Evolutionary conservation across 2,113 vertebrate species (phyloP), one percentile per base, ranked within the genome.

Genomic region (Pseudolaguvia tuberculata): DNA sequence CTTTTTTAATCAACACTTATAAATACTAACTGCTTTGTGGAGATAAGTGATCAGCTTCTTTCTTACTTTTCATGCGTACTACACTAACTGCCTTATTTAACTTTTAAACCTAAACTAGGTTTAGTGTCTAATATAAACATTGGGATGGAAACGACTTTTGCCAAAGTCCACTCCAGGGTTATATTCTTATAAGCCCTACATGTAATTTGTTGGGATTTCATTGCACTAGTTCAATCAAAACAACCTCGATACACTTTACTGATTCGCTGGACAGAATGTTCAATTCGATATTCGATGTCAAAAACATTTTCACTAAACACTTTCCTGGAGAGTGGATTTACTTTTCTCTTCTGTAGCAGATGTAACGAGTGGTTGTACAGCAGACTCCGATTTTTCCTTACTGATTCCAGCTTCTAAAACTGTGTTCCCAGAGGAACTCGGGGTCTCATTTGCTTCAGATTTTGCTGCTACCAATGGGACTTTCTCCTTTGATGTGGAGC

Each of bases 401-500:
- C 83, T 82, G 0, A 83, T 86, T 1, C 73, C 69, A 42, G 50
- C 73, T 27, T 87, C 85, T 25, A 80, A 31, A 0, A 59, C 35
- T 0, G 73, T 1, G 0, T 78, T 23, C 1, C 75, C 67, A 10
- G 75, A 69, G 8, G 73, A 76, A 25, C 63, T 57, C 5, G 77
- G 39, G 1, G 59, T 77, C 71, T 81, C 70, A 11, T 66, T 47
- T 1, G 48, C 42, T 1, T 53, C 70, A 0, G 78, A 56, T 17
- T 73, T 73, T 1, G 82, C 53, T 4, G 91, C 88, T 73, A 91
- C 81, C 75, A 89, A 59, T 0, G 91, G 83, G 23, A 85, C 84
- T 50, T 95, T 96, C 84, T 92, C 90, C 0, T 89, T 77, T 2
- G 71, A 2, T 0, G 78, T 84, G 0, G 88, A 84, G 39, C 79